Evolutionary conservation across 2,888 invertebrate genomes (phyloP).

Genomic region (Plebejus argus): DNA sequence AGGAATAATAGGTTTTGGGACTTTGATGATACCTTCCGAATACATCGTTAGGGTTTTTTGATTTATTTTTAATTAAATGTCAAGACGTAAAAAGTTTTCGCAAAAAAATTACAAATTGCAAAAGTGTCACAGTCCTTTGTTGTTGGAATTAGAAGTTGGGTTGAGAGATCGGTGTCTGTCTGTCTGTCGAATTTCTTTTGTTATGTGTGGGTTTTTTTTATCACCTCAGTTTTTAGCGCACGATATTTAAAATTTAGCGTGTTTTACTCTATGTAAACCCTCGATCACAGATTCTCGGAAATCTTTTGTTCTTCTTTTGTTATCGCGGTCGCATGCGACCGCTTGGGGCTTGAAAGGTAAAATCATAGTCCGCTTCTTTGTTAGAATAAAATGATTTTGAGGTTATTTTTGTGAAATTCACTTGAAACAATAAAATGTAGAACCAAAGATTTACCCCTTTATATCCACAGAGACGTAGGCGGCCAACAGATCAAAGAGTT

Average conservation of each 20-base stretch:
- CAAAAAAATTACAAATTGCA: slow-evolving; percentile 22
- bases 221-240: neutral
- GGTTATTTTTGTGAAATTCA: neutral
- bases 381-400: neutral
- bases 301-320: too few species aligned
- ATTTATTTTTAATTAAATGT: slow-evolving; percentile 30
- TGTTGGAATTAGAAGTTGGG: neutral
- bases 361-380: neutral
- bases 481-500: slow-evolving; percentile 1
- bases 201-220: neutral
- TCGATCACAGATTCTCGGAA: too few species aligned
- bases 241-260: neutral
- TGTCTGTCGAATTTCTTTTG: neutral
- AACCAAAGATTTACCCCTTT: neutral
- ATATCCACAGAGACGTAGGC: neutral
- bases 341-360: too few species aligned
- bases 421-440: neutral
- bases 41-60: slow-evolving; percentile 10
- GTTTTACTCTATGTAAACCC: neutral
- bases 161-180: slow-evolving; percentile 8
- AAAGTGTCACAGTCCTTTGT: slow-evolving; percentile 20
- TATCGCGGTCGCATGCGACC: too few species aligned
- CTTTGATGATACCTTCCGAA: slow-evolving; percentile 65
- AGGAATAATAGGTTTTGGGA: slow-evolving; percentile 57
- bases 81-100: neutral